Evolutionary conservation across 2,797 vertebrate species (phyloP).

Genomic region (Enteromius anoplus): DNA sequence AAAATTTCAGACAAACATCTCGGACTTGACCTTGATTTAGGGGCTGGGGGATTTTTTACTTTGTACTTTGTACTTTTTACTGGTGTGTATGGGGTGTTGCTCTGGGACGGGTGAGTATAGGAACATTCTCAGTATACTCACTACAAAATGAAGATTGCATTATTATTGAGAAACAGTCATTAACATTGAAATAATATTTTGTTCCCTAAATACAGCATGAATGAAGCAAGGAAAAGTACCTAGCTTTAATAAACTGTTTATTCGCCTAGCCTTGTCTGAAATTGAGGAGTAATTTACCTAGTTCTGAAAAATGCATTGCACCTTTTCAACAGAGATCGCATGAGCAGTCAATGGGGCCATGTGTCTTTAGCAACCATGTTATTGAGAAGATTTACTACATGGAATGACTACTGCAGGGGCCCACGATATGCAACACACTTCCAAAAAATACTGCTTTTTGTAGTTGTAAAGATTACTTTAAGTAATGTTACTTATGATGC

Average conservation of each 20-base stretch:
- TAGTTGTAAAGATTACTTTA: conserved; percentile 10
- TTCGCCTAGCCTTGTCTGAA: background rate
- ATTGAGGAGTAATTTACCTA: background rate
- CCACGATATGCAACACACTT: conserved; percentile 35
- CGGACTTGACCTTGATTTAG: too few relatives aligned
- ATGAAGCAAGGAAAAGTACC: background rate
- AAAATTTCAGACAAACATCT: too few relatives aligned
- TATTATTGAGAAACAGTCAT: background rate
- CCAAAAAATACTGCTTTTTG: background rate
- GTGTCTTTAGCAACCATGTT: background rate
- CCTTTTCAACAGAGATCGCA: background rate
- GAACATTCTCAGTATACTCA: too few relatives aligned
- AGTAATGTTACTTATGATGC: conserved; percentile 34
- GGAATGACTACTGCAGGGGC: background rate
- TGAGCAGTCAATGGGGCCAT: background rate
- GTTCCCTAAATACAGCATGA: background rate
- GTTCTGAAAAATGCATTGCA: background rate
- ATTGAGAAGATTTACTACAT: conserved; percentile 2
- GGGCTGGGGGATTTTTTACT: too few relatives aligned
- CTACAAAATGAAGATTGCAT: background rate
- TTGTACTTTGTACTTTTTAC: too few relatives aligned
- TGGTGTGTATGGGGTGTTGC: too few relatives aligned
- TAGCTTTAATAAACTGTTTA: background rate
- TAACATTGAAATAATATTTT: background rate
- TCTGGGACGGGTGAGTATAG: too few relatives aligned